These are phyloP conservation scores for Phaenicophaeus curvirostris DNA, from an alignment of 2,797 vertebrate genomes.

Conservation along the genomic window DNA sequence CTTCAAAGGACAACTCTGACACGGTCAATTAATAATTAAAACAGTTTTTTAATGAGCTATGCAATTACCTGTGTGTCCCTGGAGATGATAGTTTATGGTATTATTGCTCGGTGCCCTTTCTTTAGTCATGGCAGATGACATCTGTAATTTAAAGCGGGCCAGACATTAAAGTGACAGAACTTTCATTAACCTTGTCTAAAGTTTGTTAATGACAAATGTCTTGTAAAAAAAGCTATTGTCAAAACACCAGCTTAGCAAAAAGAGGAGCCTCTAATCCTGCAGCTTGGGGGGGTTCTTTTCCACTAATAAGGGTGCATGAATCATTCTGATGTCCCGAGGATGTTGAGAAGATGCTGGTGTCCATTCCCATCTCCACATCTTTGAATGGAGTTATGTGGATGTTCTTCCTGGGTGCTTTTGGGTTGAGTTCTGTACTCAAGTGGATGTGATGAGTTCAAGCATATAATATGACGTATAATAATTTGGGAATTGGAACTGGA, in stretches of 20 bases:
- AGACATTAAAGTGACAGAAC: constrained; percentile 84
- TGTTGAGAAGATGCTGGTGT: accelerated
- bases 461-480: accelerated
- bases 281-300: not conserved
- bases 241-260: constrained; percentile 55
- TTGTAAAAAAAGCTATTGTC: constrained; percentile 70
- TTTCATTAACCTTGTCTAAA: constrained; percentile 89
- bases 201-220: constrained; percentile 83
- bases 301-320: accelerated
- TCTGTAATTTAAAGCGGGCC: constrained; percentile 84
- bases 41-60: constrained; percentile 91
- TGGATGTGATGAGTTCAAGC: accelerated
- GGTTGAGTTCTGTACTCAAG: accelerated
- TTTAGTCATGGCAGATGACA: constrained; percentile 81
- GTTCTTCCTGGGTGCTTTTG: accelerated
- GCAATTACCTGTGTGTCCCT: constrained; percentile 90
- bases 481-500: too few species aligned
- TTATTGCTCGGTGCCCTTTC: constrained; percentile 82
- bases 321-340: not conserved
- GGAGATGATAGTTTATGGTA: constrained; percentile 85
- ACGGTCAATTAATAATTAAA: constrained; percentile 93
- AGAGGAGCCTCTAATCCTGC: not conserved
- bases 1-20: constrained; percentile 93
- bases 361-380: accelerated
- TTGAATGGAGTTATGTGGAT: accelerated